A percentile compares a stretch with the other conserved stretches of the same genome.
Evolutionary conservation across 2,113 vertebrate genomes (phyloP).

Genomic region (Fregetta grallaria): DNA sequence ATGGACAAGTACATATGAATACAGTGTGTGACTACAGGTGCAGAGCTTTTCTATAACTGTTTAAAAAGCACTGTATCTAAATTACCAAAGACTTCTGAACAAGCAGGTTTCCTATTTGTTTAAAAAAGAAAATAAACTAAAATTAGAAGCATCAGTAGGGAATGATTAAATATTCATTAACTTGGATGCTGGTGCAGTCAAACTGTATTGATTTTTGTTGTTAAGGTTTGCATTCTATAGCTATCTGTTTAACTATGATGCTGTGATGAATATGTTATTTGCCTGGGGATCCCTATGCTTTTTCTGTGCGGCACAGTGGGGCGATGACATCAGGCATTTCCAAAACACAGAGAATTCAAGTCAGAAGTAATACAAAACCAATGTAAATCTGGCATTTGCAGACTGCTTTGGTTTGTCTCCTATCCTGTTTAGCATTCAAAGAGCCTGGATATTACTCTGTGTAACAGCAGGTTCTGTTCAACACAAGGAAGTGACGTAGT

Average conservation of each 20-base stretch:
- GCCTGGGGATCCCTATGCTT: not conserved
- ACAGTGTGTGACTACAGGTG: not conserved
- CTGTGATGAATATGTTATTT: not conserved
- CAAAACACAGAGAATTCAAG: not conserved
- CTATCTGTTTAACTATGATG: not conserved
- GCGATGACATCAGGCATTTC: not conserved
- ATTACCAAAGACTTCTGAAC: not conserved
- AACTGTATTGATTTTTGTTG: conserved; percentile 33
- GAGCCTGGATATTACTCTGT: not conserved
- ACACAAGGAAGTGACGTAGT: not conserved
- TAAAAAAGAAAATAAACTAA: not conserved
- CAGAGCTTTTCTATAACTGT: not conserved
- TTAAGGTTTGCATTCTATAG: not conserved
- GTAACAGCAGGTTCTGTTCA: not conserved
- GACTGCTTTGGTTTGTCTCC: not conserved
- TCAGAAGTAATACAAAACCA: not conserved
- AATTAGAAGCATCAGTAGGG: not conserved
- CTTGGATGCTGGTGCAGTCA: not conserved
- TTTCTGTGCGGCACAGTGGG: not conserved
- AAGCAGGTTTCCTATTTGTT: conserved; percentile 8
- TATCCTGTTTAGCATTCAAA: not conserved
- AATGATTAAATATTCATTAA: conserved; percentile 46
- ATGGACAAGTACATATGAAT: not conserved
- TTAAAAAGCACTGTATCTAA: not conserved
- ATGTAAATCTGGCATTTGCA: not conserved